Evolutionary conservation across 2,113 vertebrate genomes (phyloP), one percentile per base, ranked within the genome.

Genomic region (Piaya cayana): DNA sequence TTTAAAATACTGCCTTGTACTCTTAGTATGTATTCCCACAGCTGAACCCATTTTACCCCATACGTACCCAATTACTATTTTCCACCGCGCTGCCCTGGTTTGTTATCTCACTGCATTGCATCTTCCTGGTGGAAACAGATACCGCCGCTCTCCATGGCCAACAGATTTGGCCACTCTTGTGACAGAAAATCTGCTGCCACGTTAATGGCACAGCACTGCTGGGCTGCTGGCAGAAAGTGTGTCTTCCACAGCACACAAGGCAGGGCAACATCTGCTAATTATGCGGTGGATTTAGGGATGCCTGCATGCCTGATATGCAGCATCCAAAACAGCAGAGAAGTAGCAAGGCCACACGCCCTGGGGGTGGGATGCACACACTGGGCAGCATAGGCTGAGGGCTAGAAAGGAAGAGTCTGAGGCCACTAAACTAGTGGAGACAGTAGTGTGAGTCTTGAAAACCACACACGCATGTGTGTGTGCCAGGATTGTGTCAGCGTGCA

Each of bases 151-250:
- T 62, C 71, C 79, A 22, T 5, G 45, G 36, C 12, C 75, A 43
- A 6, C 26, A 85, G 62, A 32, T 32, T 1, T 0, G 13, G n/a
- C 30, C 60, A 62, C n/a, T 26, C 21, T 14, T 0, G 1, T 2
- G 6, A 17, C 4, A n/a, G 34, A 42, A 75, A n/a, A 50, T 26
- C 70, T 64, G 32, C 23, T 15, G n/a, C 36, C 55, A 15, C 8
- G 5, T 11, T 47, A 25, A 13, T 1, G 14, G 45, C 36, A 65
- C 32, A 80, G 43, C 53, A 8, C 4, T 34, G 8, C 37, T 56
- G 39, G 11, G 27, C 23, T 70, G 56, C 10, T 49, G 62, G 17
- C 25, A 56, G 36, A 13, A 43, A 20, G 9, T 3, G 19, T n/a
- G 25, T 8, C 27, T 80, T 86, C 58, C 37, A 8, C 18, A 56